Percentiles rank a stretch among this genome's conserved stretches.
Conservation (phyloP, 2,113 vertebrate species). For the Anolis sagrei region DNA sequence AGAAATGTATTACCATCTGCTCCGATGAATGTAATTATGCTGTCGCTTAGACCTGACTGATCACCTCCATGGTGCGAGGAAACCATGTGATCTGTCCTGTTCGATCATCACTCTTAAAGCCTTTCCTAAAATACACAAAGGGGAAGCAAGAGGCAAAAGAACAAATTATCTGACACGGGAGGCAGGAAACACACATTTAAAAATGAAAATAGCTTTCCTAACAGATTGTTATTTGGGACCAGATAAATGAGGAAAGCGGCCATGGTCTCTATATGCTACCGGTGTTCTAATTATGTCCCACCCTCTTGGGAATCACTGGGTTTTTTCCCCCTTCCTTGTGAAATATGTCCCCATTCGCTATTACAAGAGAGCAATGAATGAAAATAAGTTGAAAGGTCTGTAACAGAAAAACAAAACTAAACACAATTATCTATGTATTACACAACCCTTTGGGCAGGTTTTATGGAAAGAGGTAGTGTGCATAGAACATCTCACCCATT, state of each 20-base stretch:
- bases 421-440: background rate
- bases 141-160: conserved; percentile 59
- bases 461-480: background rate
- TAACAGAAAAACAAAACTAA: background rate
- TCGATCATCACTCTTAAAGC: conserved; percentile 58
- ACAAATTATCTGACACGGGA: conserved; percentile 58
- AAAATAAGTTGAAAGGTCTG: background rate
- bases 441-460: background rate
- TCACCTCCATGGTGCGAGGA: conserved; percentile 52
- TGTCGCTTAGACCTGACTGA: conserved; percentile 59
- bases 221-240: conserved; percentile 58
- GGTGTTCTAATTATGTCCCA: conserved; percentile 37
- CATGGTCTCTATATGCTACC: conserved; percentile 4
- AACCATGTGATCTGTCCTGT: conserved; percentile 51
- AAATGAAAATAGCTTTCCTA: conserved; percentile 50
- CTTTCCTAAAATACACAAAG: conserved; percentile 44
- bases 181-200: conserved; percentile 53
- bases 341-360: conserved; percentile 43
- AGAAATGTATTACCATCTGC: conserved; percentile 65
- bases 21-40: conserved; percentile 59
- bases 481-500: background rate
- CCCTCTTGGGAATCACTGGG: conserved; percentile 36
- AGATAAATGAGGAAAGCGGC: conserved; percentile 54
- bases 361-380: conserved; percentile 47
- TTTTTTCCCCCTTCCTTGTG: conserved; percentile 29